These are phyloP conservation scores for Pammene aurita DNA, from an alignment of 2,888 invertebrate genomes.

Conservation along the genomic window DNA sequence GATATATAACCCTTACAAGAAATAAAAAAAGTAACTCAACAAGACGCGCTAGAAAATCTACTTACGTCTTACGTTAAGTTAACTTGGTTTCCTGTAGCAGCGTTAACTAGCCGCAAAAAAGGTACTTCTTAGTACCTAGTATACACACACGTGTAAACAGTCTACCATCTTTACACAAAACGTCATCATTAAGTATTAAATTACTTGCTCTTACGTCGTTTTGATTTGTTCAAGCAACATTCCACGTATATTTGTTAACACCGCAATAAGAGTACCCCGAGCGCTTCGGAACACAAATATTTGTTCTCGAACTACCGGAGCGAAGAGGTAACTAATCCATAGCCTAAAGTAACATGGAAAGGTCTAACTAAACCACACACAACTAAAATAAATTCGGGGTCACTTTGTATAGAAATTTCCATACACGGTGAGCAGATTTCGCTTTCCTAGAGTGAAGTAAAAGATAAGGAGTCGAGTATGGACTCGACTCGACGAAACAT, in stretches of 20 bases:
- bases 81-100: too few relatives aligned
- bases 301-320: constrained; percentile 59
- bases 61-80: too few relatives aligned
- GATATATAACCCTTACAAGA: too few relatives aligned
- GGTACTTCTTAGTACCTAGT: constrained; percentile 1
- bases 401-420: too few relatives aligned
- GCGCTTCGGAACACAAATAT: constrained; percentile 70
- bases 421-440: too few relatives aligned
- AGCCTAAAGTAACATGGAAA: constrained; percentile 68
- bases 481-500: too few relatives aligned
- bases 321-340: constrained; percentile 61
- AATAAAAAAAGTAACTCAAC: too few relatives aligned
- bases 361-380: constrained; percentile 68
- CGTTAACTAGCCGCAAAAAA: neutral
- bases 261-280: constrained; percentile 71
- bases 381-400: too few relatives aligned
- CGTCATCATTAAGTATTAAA: neutral
- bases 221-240: neutral
- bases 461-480: too few relatives aligned
- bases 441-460: too few relatives aligned
- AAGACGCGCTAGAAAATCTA: too few relatives aligned
- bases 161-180: neutral
- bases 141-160: constrained; percentile 10
- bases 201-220: neutral
- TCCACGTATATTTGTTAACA: constrained; percentile 65